Evolutionary conservation across 2,888 invertebrate genomes (phyloP).

Genomic region (Prionchulus punctatus): DNA sequence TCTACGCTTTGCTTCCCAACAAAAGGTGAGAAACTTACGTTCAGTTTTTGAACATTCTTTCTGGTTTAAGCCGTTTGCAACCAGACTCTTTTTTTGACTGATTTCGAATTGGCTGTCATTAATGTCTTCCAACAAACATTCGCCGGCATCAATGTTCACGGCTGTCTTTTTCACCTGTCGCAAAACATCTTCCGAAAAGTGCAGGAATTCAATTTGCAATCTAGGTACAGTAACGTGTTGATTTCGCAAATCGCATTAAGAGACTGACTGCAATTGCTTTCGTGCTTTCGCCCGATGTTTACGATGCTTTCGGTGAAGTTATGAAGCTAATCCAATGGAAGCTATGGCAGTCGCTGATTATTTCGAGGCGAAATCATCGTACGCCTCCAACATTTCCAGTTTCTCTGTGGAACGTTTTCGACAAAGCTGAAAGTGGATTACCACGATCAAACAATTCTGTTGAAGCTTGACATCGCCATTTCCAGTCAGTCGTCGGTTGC

Average conservation of each 20-base stretch:
- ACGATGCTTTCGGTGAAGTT: background rate
- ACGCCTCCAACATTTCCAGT: background rate
- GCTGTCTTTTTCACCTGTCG: background rate
- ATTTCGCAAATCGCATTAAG: too few species aligned
- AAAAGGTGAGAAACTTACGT: background rate
- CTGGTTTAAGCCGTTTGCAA: background rate
- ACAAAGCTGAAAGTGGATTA: background rate
- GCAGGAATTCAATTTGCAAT: background rate
- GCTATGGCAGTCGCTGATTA: background rate
- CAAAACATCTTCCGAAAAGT: background rate
- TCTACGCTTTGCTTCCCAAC: too few species aligned
- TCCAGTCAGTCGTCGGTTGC: background rate
- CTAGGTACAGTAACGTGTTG: background rate
- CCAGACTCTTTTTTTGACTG: background rate
- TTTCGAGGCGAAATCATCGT: conserved; percentile 2
- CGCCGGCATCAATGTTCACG: background rate
- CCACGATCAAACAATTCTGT: conserved; percentile 4
- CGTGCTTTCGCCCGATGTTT: too few species aligned
- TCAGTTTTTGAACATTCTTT: conserved; percentile 1
- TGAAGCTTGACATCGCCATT: background rate
- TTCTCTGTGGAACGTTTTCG: background rate
- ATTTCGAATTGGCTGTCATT: background rate
- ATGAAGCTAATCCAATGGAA: background rate
- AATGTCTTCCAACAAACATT: background rate
- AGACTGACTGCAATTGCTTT: too few species aligned